Conservation (phyloP, 2,113 vertebrate genomes). For the Heliornis fulica region DNA sequence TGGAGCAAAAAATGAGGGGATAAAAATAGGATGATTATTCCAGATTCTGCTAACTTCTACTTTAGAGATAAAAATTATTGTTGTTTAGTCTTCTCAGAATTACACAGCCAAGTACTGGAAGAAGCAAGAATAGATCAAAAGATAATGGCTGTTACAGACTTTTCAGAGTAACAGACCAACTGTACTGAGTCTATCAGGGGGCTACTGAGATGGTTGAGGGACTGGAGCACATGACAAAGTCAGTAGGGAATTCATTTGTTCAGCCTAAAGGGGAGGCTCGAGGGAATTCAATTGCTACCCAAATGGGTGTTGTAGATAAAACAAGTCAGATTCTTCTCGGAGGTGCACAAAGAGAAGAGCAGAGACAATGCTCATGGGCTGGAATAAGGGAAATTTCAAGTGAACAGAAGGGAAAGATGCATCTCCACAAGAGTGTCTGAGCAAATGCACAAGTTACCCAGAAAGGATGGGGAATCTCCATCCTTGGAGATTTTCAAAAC, state of each 20-base stretch:
- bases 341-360: not conserved
- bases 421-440: not conserved
- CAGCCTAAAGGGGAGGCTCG: not conserved
- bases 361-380: rapidly evolving
- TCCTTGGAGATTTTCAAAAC: not conserved
- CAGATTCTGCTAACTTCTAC: not conserved
- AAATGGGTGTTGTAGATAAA: not conserved
- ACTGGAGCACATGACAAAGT: not conserved
- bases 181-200: not conserved
- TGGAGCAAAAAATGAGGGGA: not conserved
- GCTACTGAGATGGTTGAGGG: not conserved
- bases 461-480: not conserved
- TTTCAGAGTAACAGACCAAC: not conserved
- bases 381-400: not conserved
- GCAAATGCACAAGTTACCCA: not conserved
- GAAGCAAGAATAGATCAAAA: not conserved
- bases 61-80: not conserved
- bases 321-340: rapidly evolving
- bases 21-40: not conserved
- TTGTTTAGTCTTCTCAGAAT: not conserved
- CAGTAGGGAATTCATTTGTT: not conserved
- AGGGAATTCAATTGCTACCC: not conserved
- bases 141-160: not conserved
- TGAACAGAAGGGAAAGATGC: not conserved
- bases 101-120: not conserved